Conservation (phyloP, 2,888 invertebrate species). For the Pyrocoelia pectoralis region DNA sequence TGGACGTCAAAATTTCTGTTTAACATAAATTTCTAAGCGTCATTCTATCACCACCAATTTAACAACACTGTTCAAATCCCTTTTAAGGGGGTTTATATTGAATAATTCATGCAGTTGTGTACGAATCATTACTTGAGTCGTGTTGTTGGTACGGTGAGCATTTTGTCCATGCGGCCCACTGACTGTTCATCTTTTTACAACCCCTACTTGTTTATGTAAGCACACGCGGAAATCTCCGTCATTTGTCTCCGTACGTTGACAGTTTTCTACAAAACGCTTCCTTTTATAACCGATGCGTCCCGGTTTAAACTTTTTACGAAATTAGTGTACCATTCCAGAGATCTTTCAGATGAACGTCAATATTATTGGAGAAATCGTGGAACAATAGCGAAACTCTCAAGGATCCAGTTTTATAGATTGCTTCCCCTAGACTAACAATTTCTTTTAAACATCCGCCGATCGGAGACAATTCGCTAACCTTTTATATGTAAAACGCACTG, state of each 20-base stretch:
- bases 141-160: conserved; percentile 58
- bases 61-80: conserved; percentile 41
- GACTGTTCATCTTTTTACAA: conserved; percentile 46
- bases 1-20: conserved; percentile 22
- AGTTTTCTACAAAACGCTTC: conserved; percentile 50
- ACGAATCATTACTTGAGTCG: conserved; percentile 60
- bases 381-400: conserved; percentile 23
- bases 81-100: conserved; percentile 49
- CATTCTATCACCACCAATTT: conserved; percentile 40
- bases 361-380: conserved; percentile 19
- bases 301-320: conserved; percentile 32
- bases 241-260: conserved; percentile 47
- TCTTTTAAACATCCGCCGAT: conserved; percentile 51
- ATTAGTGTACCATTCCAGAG: conserved; percentile 32
- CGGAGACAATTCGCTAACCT: conserved; percentile 56
- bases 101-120: conserved; percentile 58
- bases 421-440: not conserved
- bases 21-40: conserved; percentile 8
- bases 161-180: conserved; percentile 53
- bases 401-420: conserved; percentile 20
- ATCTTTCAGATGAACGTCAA: conserved; percentile 22
- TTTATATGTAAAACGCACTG: conserved; percentile 60
- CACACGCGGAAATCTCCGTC: conserved; percentile 49
- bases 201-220: conserved; percentile 56
- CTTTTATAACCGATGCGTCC: conserved; percentile 31